These are phyloP conservation scores for Haliclona indistincta DNA, from an alignment of 37 sponge, comb jelly and placozoan species.

Conservation along the genomic window DNA sequence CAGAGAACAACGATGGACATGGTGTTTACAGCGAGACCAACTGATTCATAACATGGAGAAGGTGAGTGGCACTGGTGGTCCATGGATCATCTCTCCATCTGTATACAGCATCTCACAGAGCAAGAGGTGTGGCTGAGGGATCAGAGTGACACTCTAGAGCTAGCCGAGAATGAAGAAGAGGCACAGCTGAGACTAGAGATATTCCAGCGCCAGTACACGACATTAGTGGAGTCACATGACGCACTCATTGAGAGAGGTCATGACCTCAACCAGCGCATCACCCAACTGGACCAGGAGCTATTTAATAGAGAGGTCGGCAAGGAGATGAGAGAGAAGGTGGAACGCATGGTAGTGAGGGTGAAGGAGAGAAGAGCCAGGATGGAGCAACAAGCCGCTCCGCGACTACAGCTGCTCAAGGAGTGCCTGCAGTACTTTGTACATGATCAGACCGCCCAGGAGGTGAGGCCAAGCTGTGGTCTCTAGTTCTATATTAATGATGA, in stretches of 20 bases:
- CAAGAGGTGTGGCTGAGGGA: constrained; percentile 32
- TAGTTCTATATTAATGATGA: too few species aligned
- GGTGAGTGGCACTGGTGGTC: constrained; percentile 36
- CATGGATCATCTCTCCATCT: not conserved
- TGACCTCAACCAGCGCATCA: constrained; percentile 6
- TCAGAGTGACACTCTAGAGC: constrained; percentile 10
- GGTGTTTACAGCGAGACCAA: constrained; percentile 15
- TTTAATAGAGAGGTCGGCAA: constrained; percentile 13
- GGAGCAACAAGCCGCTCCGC: constrained; percentile 8
- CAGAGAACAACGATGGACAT: constrained; percentile 38
- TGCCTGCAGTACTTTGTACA: constrained; percentile 38
- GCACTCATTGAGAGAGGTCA: constrained; percentile 17
- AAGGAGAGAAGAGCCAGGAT: not conserved
- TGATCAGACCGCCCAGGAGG: constrained; percentile 19
- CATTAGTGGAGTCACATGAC: not conserved
- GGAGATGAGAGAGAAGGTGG: constrained; percentile 5
- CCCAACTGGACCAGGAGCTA: constrained; percentile 22
- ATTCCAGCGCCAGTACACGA: constrained; percentile 47
- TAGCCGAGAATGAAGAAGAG: constrained; percentile 22
- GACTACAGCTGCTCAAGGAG: constrained; percentile 9
- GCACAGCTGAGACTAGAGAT: constrained; percentile 33
- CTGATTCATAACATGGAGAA: constrained; percentile 29
- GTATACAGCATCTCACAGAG: constrained; percentile 10
- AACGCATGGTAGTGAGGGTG: constrained; percentile 9
- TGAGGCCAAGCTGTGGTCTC: too few species aligned